These are phyloP conservation scores for Corvus cornix DNA, from an alignment of 2,113 vertebrate genomes.

Conservation along the genomic window DNA sequence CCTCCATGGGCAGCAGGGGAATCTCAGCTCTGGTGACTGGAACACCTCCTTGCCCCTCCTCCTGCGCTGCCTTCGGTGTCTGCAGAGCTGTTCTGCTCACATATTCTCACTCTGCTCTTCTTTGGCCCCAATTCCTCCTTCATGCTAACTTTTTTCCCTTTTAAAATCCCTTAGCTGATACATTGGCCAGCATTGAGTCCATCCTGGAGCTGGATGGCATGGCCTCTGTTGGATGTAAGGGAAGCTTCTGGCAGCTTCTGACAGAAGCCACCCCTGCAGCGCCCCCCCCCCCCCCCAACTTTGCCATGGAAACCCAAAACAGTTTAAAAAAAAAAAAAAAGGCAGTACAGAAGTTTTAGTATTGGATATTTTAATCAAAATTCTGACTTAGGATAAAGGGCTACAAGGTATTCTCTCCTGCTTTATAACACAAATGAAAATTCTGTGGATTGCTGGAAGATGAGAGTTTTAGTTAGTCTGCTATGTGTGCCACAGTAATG, in stretches of 20 bases:
- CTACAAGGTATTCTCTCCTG: not conserved
- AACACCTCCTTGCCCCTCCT: not conserved
- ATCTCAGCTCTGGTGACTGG: not conserved
- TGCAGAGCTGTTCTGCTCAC: not conserved
- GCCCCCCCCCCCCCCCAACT: fast-evolving
- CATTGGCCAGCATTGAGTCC: not conserved
- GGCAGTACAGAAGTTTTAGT: not conserved
- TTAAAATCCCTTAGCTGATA: not conserved
- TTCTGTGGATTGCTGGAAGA: not conserved
- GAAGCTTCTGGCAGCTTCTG: not conserved
- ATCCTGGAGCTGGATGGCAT: not conserved
- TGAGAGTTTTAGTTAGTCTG: not conserved
- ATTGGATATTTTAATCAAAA: not conserved
- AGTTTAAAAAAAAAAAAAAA: not conserved
- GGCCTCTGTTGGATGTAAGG: not conserved
- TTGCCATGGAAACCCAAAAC: not conserved
- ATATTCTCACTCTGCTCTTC: not conserved
- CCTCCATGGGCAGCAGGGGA: not conserved
- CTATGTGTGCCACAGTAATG: not conserved
- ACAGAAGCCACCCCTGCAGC: not conserved
- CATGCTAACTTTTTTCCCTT: not conserved
- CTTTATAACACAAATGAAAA: not conserved
- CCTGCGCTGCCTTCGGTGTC: not conserved
- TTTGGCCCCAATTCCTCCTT: not conserved
- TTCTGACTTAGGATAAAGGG: not conserved